Conservation (phyloP, 1,140 invertebrate species). For the Mylabris phalerata region DNA sequence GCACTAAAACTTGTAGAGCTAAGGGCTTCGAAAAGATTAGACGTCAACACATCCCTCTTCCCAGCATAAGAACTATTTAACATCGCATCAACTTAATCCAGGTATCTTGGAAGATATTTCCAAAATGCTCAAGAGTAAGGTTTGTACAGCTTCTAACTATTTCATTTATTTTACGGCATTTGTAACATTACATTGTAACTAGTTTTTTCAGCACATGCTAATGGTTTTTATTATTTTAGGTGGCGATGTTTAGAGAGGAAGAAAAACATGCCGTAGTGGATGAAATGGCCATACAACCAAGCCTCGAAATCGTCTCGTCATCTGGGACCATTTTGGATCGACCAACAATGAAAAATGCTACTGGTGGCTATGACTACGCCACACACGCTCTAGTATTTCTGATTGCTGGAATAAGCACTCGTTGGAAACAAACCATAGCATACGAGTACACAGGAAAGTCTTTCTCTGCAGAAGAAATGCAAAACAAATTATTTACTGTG, state of each 20-base stretch:
- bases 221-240: not conserved
- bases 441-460: constrained; percentile 11
- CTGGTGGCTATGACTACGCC: not conserved
- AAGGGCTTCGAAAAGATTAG: constrained; percentile 14
- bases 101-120: constrained; percentile 15
- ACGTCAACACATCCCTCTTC: constrained; percentile 8
- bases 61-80: constrained; percentile 12
- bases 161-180: too few species aligned
- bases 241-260: not conserved
- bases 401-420: constrained; percentile 1
- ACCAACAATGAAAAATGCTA: constrained; percentile 1
- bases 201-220: too few species aligned
- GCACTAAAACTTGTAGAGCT: constrained; percentile 7
- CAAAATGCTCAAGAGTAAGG: not conserved
- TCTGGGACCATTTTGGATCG: not conserved
- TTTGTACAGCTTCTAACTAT: not conserved
- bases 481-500: not conserved
- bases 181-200: too few species aligned
- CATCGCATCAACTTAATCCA: constrained; percentile 12
- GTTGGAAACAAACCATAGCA: constrained; percentile 11
- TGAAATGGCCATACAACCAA: constrained; percentile 13
- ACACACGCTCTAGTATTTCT: constrained; percentile 18
- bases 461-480: not conserved
- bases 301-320: constrained; percentile 6
- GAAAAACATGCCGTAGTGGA: constrained; percentile 10